phyloP scores from a whole-genome alignment of 2,113 vertebrate species.

The Zosterops pallidus region DNA sequence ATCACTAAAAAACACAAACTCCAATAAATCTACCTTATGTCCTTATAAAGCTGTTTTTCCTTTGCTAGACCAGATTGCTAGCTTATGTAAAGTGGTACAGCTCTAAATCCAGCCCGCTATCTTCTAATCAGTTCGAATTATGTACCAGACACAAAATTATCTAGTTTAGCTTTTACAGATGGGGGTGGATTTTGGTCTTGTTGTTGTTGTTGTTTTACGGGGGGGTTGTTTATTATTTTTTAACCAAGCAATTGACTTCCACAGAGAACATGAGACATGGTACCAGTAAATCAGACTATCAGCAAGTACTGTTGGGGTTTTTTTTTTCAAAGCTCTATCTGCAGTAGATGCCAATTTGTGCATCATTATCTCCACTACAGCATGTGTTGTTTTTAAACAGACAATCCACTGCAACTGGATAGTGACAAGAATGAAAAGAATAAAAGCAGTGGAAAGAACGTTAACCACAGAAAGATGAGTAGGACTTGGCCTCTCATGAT shows the following conservation, averaged over 20 bases:
- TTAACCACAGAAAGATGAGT: not conserved
- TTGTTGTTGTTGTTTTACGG: not conserved
- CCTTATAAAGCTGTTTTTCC: conserved; percentile 20
- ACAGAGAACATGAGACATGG: not conserved
- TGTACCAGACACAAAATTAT: not conserved
- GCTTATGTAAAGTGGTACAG: not conserved
- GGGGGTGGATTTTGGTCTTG: not conserved
- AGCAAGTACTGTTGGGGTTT: not conserved
- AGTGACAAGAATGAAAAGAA: not conserved
- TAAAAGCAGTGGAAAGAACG: not conserved
- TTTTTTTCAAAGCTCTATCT: not conserved
- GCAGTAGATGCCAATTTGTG: not conserved
- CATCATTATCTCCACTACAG: not conserved
- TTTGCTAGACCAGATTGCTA: not conserved
- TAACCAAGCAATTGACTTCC: not conserved
- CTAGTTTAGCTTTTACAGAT: not conserved
- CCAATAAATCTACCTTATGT: conserved; percentile 43
- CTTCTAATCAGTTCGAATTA: not conserved
- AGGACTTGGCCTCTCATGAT: not conserved
- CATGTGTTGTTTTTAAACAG: not conserved
- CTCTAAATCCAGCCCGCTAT: not conserved
- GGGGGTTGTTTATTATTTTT: not conserved
- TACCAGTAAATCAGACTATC: not conserved
- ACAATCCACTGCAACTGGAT: not conserved
- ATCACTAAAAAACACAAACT: conserved; percentile 41